A percentile compares a stretch with the other conserved stretches of the same genome.
Evolutionary conservation across 2,797 vertebrate species (phyloP).

Genomic region (Enteromius mattozi): DNA sequence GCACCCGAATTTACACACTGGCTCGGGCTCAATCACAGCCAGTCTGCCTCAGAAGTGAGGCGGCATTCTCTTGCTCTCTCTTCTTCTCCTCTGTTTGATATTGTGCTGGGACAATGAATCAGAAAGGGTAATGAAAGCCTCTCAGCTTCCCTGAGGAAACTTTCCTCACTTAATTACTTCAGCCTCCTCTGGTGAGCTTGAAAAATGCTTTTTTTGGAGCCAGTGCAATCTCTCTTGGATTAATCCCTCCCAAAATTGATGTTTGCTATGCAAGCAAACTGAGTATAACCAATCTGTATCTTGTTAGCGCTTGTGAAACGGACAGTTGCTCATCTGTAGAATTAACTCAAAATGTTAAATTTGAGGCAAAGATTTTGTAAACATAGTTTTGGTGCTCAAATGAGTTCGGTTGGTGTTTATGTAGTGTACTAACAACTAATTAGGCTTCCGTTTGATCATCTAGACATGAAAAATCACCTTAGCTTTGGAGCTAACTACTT

Average conservation of each 20-base stretch:
- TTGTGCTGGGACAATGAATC: slow-evolving; percentile 36
- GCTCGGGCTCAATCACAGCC: slow-evolving; percentile 10
- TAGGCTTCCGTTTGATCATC: slow-evolving; percentile 17
- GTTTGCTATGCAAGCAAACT: slow-evolving; percentile 50
- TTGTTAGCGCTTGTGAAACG: slow-evolving; percentile 21
- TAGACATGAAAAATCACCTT: slow-evolving; percentile 26
- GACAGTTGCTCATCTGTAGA: slow-evolving; percentile 29
- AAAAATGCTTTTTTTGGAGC: slow-evolving; percentile 47
- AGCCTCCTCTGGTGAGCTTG: slow-evolving; percentile 23
- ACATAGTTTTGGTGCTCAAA: slow-evolving; percentile 8
- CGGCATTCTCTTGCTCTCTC: background rate
- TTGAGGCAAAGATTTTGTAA: slow-evolving; percentile 3
- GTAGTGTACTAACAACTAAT: slow-evolving; percentile 6
- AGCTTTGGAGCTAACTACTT: slow-evolving; percentile 19
- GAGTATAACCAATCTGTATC: slow-evolving; percentile 30
- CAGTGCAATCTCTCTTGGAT: slow-evolving; percentile 44
- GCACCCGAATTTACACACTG: slow-evolving; percentile 13
- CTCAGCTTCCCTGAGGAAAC: slow-evolving; percentile 37
- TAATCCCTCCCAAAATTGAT: slow-evolving; percentile 26
- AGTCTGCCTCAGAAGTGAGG: background rate
- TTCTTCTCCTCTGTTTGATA: slow-evolving; percentile 27
- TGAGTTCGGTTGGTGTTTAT: slow-evolving; percentile 25
- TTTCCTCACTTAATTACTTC: slow-evolving; percentile 51
- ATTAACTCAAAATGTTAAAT: background rate
- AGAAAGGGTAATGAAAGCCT: slow-evolving; percentile 41